Evolutionary conservation across 2,113 vertebrate species (phyloP), one percentile per base, ranked within the genome.

Genomic region (Hymenochirus boettgeri): DNA sequence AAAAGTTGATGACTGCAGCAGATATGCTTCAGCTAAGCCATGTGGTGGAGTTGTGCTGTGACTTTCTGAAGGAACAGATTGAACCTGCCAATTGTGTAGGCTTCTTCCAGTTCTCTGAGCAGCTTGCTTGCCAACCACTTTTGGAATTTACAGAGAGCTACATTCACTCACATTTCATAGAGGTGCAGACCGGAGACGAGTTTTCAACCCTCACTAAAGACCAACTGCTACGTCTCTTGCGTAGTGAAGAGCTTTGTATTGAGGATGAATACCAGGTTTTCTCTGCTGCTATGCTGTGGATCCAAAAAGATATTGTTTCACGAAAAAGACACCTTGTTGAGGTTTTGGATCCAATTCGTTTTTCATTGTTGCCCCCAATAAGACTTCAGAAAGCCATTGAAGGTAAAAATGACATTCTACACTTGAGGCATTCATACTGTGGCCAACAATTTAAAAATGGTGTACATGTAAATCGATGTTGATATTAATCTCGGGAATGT

Each of bases 191-290:
- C 7, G 85, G 85, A 1, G 94, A 97, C 70, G 96, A 98, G 75
- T 97, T 99, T 75, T 81, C 81, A 72, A 85, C 79, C 12, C 85
- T 99, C 71, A 88, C 85, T 0, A 97, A 95, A 71, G 93, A 95
- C 65, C 95, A 98, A 77, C 76, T 99, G 59, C 81, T 93, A 54
- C 92, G 82, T 77, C 80, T 99, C 74, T 74, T 99, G 39, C 82
- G 90, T 61, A 98, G 94, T 1, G 95, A 99, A 75, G 96, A 99
- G 80, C 84, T 98, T 18, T 86, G 92, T 74, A 94, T 99, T 26
- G 95, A 99, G 76, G 95, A 98, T 23, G 95, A 99, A 82, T 96
- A 96, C 76, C 96, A 99, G 77, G 94, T 98, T 17, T 99, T 99
- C 72, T 83, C 73, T 0, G 90, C 92, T 1, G 93, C 93, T 3